Conservation (phyloP, 2,113 vertebrate genomes). For the Megalops atlanticus region DNA sequence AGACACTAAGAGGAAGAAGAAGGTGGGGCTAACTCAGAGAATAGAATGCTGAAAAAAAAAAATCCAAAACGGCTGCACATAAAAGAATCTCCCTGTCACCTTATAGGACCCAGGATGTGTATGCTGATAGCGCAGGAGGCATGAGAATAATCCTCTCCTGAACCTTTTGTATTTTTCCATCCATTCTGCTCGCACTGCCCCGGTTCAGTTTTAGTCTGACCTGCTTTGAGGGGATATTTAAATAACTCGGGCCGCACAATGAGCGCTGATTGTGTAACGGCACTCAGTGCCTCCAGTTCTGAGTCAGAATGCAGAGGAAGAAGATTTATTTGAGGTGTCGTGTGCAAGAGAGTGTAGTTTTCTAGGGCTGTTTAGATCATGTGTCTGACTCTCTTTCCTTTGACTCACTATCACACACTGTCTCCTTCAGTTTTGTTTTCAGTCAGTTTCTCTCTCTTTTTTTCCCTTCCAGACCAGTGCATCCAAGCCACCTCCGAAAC, state of each 20-base stretch:
- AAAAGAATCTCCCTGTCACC: no score
- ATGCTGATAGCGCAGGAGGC: background rate
- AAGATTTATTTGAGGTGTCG: no score
- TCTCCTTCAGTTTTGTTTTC: constrained; percentile 7
- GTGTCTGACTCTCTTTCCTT: background rate
- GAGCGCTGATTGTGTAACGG: no score
- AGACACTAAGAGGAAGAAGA: constrained; percentile 73
- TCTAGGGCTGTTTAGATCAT: background rate
- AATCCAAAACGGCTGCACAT: no score
- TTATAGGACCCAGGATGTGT: background rate
- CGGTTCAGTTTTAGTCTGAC: background rate
- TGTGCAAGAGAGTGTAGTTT: no score
- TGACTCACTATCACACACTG: background rate
- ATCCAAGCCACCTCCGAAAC: constrained; percentile 68
- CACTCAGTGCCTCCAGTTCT: background rate
- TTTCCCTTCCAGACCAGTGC: constrained; percentile 45
- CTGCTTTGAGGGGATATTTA: background rate
- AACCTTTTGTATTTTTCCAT: background rate
- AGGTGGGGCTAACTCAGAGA: constrained; percentile 58
- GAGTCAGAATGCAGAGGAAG: background rate
- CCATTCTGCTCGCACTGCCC: background rate
- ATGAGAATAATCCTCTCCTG: background rate
- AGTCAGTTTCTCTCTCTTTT: constrained; percentile 2
- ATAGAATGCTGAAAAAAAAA: background rate
- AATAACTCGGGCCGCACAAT: background rate